Conservation (phyloP, 2,113 vertebrate species). For the Phylloscopus trochiloides region DNA sequence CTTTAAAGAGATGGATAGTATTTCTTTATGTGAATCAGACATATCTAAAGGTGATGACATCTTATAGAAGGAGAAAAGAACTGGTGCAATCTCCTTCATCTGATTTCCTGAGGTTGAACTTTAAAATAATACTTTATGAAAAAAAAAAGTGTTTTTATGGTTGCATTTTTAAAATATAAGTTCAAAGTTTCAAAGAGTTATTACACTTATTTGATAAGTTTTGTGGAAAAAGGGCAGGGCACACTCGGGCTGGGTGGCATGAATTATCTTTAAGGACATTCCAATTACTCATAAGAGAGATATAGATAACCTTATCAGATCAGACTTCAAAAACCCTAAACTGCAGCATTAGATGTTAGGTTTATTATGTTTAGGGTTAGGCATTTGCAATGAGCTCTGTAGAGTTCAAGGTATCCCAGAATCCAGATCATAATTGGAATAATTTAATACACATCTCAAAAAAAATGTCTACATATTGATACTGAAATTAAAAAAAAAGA, state of each 20-base stretch:
- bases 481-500: rapidly evolving
- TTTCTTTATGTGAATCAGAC: neutral
- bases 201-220: neutral
- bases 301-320: neutral
- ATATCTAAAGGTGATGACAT: neutral
- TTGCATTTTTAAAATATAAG: neutral
- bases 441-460: neutral
- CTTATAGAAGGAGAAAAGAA: neutral
- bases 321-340: neutral
- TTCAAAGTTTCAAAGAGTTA: neutral
- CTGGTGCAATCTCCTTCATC: neutral
- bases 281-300: neutral
- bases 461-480: neutral
- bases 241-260: rapidly evolving
- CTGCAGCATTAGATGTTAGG: neutral
- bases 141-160: neutral
- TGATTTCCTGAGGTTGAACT: neutral
- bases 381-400: neutral
- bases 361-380: neutral
- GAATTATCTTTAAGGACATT: neutral
- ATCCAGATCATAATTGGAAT: neutral
- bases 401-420: neutral
- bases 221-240: neutral
- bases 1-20: neutral
- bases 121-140: neutral